Percentiles rank a stretch among this genome's conserved stretches.
phyloP scores from a whole-genome alignment of 2,797 vertebrate species.

The Scleropages formosus region DNA sequence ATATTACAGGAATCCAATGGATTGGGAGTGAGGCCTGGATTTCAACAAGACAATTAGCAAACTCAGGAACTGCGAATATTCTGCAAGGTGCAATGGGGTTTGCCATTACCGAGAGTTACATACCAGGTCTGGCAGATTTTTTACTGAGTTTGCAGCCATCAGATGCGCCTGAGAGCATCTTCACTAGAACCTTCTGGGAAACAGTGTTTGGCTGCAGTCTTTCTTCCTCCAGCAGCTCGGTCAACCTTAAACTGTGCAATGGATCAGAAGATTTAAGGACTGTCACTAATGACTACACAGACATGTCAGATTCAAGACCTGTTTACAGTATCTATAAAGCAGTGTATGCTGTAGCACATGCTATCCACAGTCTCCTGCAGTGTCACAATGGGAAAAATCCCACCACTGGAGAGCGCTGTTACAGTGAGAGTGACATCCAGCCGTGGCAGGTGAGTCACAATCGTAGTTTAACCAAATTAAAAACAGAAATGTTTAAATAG shows the following conservation, averaged over 20 bases:
- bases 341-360: conserved; percentile 52
- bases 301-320: conserved; percentile 52
- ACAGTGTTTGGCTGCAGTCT: conserved; percentile 39
- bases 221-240: conserved; percentile 31
- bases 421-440: conserved; percentile 47
- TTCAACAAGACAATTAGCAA: conserved; percentile 42
- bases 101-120: conserved; percentile 49
- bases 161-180: conserved; percentile 23
- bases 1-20: conserved; percentile 56
- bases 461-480: too few species aligned
- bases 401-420: conserved; percentile 29
- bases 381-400: conserved; percentile 51
- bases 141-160: conserved; percentile 46
- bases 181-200: conserved; percentile 28
- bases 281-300: conserved; percentile 56
- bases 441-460: conserved; percentile 47
- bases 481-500: too few species aligned
- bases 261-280: conserved; percentile 56
- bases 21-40: conserved; percentile 39
- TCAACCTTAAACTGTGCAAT: conserved; percentile 43
- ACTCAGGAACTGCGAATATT: conserved; percentile 26
- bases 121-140: conserved; percentile 52
- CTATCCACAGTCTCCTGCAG: conserved; percentile 49
- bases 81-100: conserved; percentile 57
- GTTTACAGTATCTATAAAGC: conserved; percentile 58